Evolutionary conservation across 2,113 vertebrate genomes (phyloP), one percentile per base, ranked within the genome.

Genomic region (Probosciger aterrimus): DNA sequence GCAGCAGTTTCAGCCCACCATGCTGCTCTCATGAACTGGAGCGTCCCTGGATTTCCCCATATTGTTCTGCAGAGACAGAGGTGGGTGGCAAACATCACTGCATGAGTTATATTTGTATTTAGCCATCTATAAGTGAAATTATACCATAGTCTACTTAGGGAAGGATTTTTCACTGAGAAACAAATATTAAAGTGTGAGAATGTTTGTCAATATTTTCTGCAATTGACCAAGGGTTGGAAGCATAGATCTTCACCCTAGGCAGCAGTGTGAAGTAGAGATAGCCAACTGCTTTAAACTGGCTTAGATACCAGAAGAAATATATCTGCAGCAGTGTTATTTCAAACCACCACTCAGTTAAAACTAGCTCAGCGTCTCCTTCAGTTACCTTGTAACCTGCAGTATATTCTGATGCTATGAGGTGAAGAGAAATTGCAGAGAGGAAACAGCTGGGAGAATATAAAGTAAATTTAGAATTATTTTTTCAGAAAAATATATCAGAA

Each of bases 131-230:
- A 46, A 71, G 55, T 53, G 30, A 92, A 81, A 90, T 64, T 65
- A 62, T 24, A 73, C 49, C 5, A 12, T 67, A 77, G 62, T 18
- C 18, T 73, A 80, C 49, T 50, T 41, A 63, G n/a, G 44, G 46
- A 89, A 78, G 41, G 31, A 82, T 74, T 91, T 95, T 95, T 87
- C 37, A 77, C 43, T 35, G 16, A 82, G 53, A 82, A 90, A 75
- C 57, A 77, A 92, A 77, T 93, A 92, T 57, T 85, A 74, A 91
- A 85, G 25, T 20, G 25, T 35, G 14, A 78, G 37, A 83, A 23
- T 37, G 33, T 80, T 91, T 74, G 57, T 71, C 92, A 76, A 9
- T 88, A 93, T 75, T 88, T 94, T 84, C 55, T 81, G 39, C 93
- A 90, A 90, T 88, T 92, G 75, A n/a, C 82, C 71, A 71, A 78